Conservation (phyloP, 2,797 vertebrate species). For the Phaenicophaeus curvirostris region DNA sequence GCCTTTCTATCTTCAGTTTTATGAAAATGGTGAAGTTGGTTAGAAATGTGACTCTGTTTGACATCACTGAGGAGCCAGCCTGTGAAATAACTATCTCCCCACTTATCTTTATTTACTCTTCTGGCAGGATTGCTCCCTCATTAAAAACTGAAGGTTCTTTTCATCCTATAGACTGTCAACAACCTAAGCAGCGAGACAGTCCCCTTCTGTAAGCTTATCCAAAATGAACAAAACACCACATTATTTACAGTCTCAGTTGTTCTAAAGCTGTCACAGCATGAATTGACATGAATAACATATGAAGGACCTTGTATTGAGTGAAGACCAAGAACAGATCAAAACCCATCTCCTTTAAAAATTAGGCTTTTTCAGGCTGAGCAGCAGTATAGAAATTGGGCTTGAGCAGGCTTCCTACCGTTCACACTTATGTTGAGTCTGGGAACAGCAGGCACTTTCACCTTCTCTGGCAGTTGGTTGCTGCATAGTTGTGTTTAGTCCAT, state of each 20-base stretch:
- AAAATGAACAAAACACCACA: background rate
- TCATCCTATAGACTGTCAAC: background rate
- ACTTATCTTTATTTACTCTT: background rate
- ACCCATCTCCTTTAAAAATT: background rate
- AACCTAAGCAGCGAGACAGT: background rate
- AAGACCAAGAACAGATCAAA: background rate
- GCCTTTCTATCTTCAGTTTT: background rate
- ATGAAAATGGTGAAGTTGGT: slow-evolving; percentile 28
- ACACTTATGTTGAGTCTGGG: background rate
- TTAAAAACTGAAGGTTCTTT: slow-evolving; percentile 9
- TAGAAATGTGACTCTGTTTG: background rate
- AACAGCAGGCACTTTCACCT: slow-evolving; percentile 12
- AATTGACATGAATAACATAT: background rate
- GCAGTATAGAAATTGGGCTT: background rate
- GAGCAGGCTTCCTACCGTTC: background rate
- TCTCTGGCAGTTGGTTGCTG: background rate
- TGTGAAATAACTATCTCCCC: background rate
- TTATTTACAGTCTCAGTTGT: background rate
- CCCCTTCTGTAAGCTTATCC: background rate
- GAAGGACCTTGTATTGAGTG: background rate
- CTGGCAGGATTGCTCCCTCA: background rate
- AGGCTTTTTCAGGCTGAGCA: background rate
- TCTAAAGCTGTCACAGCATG: background rate
- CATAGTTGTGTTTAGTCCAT: background rate
- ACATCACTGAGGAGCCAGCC: background rate